Evolutionary conservation across 2,888 invertebrate genomes (phyloP), one percentile per base, ranked within the genome.

Genomic region (Drosophila kambysellisi): DNA sequence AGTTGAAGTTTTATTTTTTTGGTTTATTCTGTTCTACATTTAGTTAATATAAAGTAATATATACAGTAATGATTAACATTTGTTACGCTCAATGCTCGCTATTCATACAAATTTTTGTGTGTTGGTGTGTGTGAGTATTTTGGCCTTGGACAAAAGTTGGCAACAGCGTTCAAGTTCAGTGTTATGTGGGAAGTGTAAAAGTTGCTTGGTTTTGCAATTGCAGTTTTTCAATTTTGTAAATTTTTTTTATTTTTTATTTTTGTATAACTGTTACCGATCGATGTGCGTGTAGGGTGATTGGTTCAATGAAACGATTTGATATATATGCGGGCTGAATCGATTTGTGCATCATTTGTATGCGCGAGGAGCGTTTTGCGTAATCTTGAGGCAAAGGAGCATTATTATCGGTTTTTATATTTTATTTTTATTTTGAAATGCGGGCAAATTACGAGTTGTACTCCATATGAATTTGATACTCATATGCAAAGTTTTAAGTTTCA

Each of bases 321-420:
- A 29, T 35, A 62, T 37, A 59, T 63, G n/a, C 17, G 30, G 12
- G 33, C 39, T 61, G 41, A 74, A 62, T 62, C 30, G 37, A 65
- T 56, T 54, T 68, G 46, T 25, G 74, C 43, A 63, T 61, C 29
- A 74, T 75, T 78, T 76, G 76, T 80, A 78, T 78, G 78, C 78
- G 35, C 39, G 30, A n/a, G 0, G 8, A 32, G 30, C 59, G 48
- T 8, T 52, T 48, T 52, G 41, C 59, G 56, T 30, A 43, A 60
- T 61, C 43, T 41, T 43, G 39, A 57, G 12, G 35, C 61, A 66
- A 61, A 46, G 39, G 39, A 60, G 37, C n/a, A 17, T 62, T 30
- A 29, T 68, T 35, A 25, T 35, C 33, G 20, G 20, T 54, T 35
- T 17, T 33, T 60, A 32, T 11, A 33, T 46, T 25, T 17, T 29